Evolutionary conservation across 37 sponge, comb jelly and placozoan species (phyloP).

Genomic region (Eunapius fragilis): DNA sequence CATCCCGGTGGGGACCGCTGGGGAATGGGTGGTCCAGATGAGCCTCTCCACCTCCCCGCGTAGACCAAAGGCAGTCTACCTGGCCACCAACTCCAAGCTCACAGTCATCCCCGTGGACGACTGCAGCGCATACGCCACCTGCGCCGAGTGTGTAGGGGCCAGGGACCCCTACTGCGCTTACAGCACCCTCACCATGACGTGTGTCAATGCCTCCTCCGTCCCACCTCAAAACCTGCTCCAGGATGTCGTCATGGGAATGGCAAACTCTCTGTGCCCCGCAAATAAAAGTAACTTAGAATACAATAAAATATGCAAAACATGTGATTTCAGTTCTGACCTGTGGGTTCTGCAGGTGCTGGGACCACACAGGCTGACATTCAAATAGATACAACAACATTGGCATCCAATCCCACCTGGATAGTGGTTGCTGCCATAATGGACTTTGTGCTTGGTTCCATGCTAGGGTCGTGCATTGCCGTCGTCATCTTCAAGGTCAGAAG

Average conservation of each 20-base stretch:
- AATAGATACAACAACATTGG: background rate
- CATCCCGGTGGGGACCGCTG: background rate
- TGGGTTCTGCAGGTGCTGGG: background rate
- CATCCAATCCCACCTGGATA: background rate
- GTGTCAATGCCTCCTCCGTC: slow-evolving; percentile 25
- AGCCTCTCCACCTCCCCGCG: background rate
- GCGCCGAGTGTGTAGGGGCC: slow-evolving; percentile 40
- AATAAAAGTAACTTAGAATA: background rate
- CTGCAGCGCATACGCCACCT: slow-evolving; percentile 38
- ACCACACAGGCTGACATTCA: background rate
- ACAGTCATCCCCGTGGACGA: slow-evolving; percentile 26
- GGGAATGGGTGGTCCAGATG: background rate
- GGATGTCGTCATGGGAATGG: background rate
- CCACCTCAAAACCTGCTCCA: background rate
- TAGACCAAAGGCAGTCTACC: slow-evolving; percentile 9
- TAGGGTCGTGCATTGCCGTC: background rate
- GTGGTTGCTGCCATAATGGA: background rate
- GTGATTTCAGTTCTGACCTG: too few relatives aligned
- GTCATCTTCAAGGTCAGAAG: background rate
- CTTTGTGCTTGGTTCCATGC: background rate
- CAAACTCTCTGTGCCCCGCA: background rate
- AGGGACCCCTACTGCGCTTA: slow-evolving; percentile 76
- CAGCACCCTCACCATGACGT: slow-evolving; percentile 3
- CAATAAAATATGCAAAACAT: too few relatives aligned
- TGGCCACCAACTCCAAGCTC: slow-evolving; percentile 42